Evolutionary conservation across 2,888 invertebrate genomes (phyloP).

Genomic region (Flexamia atlantica): DNA sequence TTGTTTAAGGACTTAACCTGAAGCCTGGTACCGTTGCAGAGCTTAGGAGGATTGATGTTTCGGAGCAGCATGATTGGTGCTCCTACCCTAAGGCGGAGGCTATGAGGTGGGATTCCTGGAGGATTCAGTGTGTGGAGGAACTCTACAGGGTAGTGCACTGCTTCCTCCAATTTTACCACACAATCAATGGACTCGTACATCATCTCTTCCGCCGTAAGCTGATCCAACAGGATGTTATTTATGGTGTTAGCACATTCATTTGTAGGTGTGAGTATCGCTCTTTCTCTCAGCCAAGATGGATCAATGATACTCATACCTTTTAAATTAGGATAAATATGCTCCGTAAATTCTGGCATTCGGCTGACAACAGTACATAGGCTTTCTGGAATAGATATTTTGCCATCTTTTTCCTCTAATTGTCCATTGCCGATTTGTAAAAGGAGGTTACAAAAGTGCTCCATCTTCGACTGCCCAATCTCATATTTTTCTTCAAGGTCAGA

Average conservation of each 20-base stretch:
- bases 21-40: no score
- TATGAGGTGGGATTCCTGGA: no score
- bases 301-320: background rate
- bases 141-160: no score
- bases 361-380: background rate
- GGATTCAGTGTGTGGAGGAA: no score
- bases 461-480: background rate
- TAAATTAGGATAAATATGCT: background rate
- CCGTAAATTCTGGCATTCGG: background rate
- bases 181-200: no score
- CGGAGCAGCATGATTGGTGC: no score
- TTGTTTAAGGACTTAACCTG: no score
- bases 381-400: background rate
- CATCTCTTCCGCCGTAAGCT: no score
- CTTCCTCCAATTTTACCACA: no score
- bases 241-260: conserved; percentile 22
- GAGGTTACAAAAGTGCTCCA: background rate
- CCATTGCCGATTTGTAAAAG: conserved; percentile 15
- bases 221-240: conserved; percentile 32
- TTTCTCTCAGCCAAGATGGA: conserved; percentile 20
- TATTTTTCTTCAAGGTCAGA: background rate
- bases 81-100: no score
- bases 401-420: conserved; percentile 5
- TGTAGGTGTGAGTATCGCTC: conserved; percentile 36
- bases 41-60: no score